Base-by-base conservation (phyloP, 2,888 invertebrate genomes). In the Melolontha melolontha region DNA sequence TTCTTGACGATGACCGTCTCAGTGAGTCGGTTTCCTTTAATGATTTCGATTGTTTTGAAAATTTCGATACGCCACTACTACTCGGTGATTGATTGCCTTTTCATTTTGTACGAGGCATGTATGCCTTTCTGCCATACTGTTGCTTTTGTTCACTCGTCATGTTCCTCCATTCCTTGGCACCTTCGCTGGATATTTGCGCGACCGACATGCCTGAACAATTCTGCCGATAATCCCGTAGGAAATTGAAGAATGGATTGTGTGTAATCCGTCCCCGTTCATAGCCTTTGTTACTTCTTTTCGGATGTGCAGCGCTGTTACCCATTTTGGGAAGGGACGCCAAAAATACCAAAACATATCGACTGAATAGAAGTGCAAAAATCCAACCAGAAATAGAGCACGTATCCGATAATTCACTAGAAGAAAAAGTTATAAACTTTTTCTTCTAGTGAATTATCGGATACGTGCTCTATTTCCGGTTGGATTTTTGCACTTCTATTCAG, bases 201-300 rank as follows among this genome's bases (percentile, higher is more conserved):
- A 74, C 74, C 1, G 75, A 70, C 78, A 77, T 77, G 5, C 74
- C 74, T 62, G 77, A 74, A 59, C 79, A 76, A 44, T 75, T 76
- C 40, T 49, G 70, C 11, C 79, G 70, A 68, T 77, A 79, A 14
- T 74, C 67, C 14, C 78, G 62, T 62, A 80, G 64, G 63, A 75
- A 80, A 64, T 79, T 79, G 39, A 80, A 70, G 69, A 80, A 80
- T 0, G 80, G 79, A 66, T 79, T 79, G 5, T 65, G 17, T 7
- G 71, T 71, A 8, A 71, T 11, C 14, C 40, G 65, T 8, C 72
- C 71, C 12, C 52, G 12, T 12, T 40, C 47, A 7, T 50, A 27
- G 6, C 10, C 10, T 34, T 49, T 49, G 1, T 12, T 14, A 12
- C 16, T 5, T 16, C 44, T 12, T 6, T 4, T 4, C 12, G 34